These are phyloP conservation scores for Aspidapion aeneum DNA, from an alignment of 2,888 invertebrate genomes.

Conservation along the genomic window DNA sequence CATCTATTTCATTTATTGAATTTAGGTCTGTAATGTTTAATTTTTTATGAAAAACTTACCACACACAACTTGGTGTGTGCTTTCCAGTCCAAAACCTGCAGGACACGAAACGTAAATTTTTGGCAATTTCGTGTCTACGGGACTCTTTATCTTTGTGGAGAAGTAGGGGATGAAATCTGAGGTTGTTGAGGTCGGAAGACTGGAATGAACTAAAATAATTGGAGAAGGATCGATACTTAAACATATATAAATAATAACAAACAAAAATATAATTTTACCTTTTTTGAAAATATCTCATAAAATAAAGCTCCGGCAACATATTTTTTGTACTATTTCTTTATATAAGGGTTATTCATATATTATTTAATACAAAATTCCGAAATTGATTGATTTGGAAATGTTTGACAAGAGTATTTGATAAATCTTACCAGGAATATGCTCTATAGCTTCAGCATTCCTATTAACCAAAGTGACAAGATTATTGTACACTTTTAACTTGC, in stretches of 20 bases:
- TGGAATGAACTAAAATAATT: slow-evolving; percentile 17
- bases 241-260: too few species aligned
- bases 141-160: slow-evolving; percentile 19
- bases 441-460: slow-evolving; percentile 41
- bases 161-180: slow-evolving; percentile 13
- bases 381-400: too few species aligned
- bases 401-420: too few species aligned
- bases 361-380: too few species aligned
- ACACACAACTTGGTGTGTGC: slow-evolving; percentile 40
- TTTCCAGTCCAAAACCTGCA: slow-evolving; percentile 43
- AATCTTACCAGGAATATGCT: slow-evolving; percentile 40
- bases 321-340: too few species aligned
- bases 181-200: background rate
- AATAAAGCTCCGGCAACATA: too few species aligned
- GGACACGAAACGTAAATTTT: slow-evolving; percentile 42
- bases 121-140: slow-evolving; percentile 33
- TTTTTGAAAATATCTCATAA: too few species aligned
- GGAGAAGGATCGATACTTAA: too few species aligned
- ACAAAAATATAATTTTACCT: too few species aligned
- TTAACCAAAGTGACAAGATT: slow-evolving; percentile 40
- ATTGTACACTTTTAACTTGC: slow-evolving; percentile 41
- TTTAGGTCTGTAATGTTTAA: too few species aligned
- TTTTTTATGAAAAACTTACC: slow-evolving; percentile 39
- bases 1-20: too few species aligned
- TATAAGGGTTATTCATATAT: too few species aligned